Base-by-base conservation (phyloP, 2,113 vertebrate species). In the Rallus limicola region DNA sequence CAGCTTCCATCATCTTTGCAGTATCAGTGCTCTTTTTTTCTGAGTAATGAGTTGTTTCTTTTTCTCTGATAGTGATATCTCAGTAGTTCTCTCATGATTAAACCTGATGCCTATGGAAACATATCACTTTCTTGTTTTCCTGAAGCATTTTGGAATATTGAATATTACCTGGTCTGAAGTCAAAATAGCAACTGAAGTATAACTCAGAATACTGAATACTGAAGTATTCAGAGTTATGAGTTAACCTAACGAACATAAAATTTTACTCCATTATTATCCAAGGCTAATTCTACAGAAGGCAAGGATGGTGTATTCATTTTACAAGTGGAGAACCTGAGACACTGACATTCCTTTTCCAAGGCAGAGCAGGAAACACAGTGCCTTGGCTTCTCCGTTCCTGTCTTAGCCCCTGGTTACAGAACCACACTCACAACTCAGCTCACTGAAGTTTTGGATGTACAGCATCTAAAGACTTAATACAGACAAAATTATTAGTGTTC, bases 61-160 rank as follows among this genome's bases (percentile, higher is more conserved):
- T 83, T 91, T 38, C 40, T 67, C 29, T 71, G 23, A 8, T 78
- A 55, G 20, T 28, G n/a, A 53, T 87, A 69, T 33, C 31, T 83
- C 18, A 63, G 16, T n/a, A 71, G 17, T 75, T 72, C 29, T 88
- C 10, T 80, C 18, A 28, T 69, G 29, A 46, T 82, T 85, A 58
- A 84, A 71, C 16, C 40, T 33, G 6, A 48, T 85, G 29, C 9
- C 33, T 60, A 36, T 38, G 56, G 44, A 90, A 95, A 75, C 13
- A 31, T 2, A 36, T 34, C 13, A 5, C 8, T 46, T 19, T 92
- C 13, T 68, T 34, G n/a, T 65, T 44, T 56, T 53, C 31, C 24
- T 42, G 64, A 82, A 93, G 15, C 1, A 1, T 71, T 88, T 78
- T 0, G 0, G 13, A 48, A 33, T 60, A 59, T 25, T 0, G 0